phyloP scores from a whole-genome alignment of 2,888 invertebrate species.

The Eupithecia inturbata region DNA sequence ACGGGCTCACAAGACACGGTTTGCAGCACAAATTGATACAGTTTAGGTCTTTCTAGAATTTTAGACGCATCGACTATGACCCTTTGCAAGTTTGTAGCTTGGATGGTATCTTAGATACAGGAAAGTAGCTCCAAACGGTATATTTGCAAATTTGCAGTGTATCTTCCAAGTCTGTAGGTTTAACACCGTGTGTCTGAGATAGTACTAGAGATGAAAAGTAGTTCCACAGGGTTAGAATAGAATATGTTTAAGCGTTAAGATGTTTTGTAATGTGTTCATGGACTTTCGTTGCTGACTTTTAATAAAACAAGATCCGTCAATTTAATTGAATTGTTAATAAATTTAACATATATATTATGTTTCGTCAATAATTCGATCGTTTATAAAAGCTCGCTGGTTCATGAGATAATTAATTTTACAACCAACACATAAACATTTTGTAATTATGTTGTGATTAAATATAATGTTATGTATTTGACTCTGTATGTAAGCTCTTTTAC shows the following conservation, averaged over 20 bases:
- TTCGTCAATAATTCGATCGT: neutral
- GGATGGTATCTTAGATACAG: neutral
- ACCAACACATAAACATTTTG: neutral
- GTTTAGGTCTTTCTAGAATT: conserved; percentile 36
- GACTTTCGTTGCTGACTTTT: too few relatives aligned
- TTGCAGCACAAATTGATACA: conserved; percentile 69
- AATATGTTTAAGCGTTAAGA: too few relatives aligned
- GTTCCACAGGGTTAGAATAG: too few relatives aligned
- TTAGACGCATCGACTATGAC: neutral
- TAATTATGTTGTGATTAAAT: neutral
- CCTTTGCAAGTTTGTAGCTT: neutral
- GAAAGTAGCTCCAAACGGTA: neutral
- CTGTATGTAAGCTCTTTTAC: neutral
- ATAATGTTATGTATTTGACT: neutral
- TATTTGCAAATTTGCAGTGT: neutral
- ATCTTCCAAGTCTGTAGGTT: too few relatives aligned
- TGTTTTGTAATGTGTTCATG: too few relatives aligned
- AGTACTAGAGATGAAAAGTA: too few relatives aligned
- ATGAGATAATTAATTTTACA: neutral
- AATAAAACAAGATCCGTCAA: too few relatives aligned
- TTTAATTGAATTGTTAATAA: neutral
- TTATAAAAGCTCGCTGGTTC: neutral
- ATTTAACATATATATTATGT: neutral
- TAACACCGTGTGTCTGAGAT: too few relatives aligned
- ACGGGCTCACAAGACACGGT: conserved; percentile 62